These are phyloP conservation scores for Ophioninae sp. DNA, from an alignment of 2,888 invertebrate genomes.

Conservation along the genomic window DNA sequence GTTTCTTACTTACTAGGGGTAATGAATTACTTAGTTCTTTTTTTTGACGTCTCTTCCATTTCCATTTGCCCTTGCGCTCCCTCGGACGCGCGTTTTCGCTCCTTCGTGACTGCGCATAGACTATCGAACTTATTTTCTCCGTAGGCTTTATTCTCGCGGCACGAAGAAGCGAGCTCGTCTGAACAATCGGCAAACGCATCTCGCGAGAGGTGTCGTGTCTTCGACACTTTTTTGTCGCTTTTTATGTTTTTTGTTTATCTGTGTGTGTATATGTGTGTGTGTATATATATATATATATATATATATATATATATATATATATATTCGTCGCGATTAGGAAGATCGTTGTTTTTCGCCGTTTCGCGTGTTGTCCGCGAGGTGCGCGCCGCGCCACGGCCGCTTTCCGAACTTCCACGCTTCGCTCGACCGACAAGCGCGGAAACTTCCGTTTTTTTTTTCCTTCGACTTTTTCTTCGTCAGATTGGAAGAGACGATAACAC, in stretches of 20 bases:
- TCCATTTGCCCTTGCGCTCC: not conserved
- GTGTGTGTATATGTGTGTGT: not conserved
- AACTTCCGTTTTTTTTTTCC: not conserved
- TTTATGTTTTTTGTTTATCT: not conserved
- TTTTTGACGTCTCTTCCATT: constrained; percentile 14
- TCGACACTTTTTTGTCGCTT: constrained; percentile 26
- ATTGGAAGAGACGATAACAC: not conserved
- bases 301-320: not conserved
- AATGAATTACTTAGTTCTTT: not conserved
- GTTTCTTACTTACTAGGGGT: too few species aligned
- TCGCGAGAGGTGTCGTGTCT: constrained; percentile 42
- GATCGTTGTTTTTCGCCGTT: not conserved
- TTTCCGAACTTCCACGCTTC: too few species aligned
- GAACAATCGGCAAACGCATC: constrained; percentile 45
- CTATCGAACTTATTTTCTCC: not conserved
- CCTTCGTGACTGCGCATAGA: not conserved
- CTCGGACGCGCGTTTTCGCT: not conserved
- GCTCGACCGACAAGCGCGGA: too few species aligned
- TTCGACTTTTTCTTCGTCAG: not conserved
- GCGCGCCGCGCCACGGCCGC: not conserved
- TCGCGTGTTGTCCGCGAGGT: not conserved
- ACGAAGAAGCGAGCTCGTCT: constrained; percentile 38
- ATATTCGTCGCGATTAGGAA: not conserved
- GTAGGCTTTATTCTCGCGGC: constrained; percentile 12
- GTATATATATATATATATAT: not conserved